Conservation (phyloP, 2,113 vertebrate species). For the Lucifuga dentata region DNA sequence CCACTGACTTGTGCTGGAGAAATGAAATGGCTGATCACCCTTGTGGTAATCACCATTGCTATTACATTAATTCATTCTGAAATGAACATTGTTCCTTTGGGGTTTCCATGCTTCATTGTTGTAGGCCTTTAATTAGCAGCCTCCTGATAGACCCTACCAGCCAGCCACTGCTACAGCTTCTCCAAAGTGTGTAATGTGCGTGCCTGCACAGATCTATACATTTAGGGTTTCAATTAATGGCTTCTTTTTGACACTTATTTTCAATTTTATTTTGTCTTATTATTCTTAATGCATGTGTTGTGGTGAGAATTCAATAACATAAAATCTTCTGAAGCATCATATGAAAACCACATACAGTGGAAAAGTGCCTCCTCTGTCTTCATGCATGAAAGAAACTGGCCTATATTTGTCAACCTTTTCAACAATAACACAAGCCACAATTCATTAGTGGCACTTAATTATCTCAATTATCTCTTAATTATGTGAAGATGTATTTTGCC, state of each 20-base stretch:
- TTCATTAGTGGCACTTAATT: not conserved
- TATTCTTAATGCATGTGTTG: not conserved
- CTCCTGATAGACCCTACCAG: conserved; percentile 44
- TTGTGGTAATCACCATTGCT: conserved; percentile 61
- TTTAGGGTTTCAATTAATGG: conserved; percentile 29
- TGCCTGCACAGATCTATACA: conserved; percentile 4
- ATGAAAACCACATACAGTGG: not conserved
- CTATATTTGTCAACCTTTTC: not conserved
- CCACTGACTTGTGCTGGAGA: conserved; percentile 45
- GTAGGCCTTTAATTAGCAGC: conserved; percentile 67
- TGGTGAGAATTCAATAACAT: conserved; percentile 12
- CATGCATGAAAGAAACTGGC: not conserved
- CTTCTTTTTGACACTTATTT: conserved; percentile 16
- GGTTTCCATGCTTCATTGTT: conserved; percentile 54
- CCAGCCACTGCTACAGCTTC: conserved; percentile 13
- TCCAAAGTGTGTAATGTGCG: conserved; percentile 6
- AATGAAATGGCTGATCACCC: conserved; percentile 63
- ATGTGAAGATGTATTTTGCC: not conserved
- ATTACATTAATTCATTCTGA: conserved; percentile 70
- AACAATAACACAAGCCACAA: not conserved
- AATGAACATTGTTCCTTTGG: conserved; percentile 67
- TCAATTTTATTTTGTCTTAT: conserved; percentile 18
- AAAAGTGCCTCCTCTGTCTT: not conserved
- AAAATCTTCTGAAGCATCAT: not conserved
- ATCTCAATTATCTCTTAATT: not conserved